phyloP scores from a whole-genome alignment of 2,888 invertebrate species.

The Cheilosia soror region DNA sequence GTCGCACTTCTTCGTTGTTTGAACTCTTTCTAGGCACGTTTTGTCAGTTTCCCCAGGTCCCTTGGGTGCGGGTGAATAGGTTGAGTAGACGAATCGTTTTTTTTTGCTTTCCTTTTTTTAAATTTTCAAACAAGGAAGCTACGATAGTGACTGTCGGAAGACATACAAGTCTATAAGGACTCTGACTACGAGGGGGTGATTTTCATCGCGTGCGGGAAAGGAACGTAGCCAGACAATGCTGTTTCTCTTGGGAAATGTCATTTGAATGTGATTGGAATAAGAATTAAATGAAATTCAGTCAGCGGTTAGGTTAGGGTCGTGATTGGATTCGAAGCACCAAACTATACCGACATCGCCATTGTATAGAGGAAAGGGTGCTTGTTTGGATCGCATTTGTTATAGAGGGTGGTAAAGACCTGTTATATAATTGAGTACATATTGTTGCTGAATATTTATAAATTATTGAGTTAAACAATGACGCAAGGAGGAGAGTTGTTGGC shows the following conservation, averaged over 20 bases:
- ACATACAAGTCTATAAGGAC: slow-evolving; percentile 30
- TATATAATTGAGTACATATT: slow-evolving; percentile 76
- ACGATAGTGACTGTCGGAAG: slow-evolving; percentile 45
- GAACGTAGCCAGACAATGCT: slow-evolving; percentile 12
- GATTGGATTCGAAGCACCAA: slow-evolving; percentile 46
- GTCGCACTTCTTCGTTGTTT: slow-evolving; percentile 63
- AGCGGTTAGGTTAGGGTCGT: slow-evolving; percentile 61
- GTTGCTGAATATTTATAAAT: slow-evolving; percentile 68
- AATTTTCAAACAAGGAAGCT: slow-evolving; percentile 24
- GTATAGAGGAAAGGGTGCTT: slow-evolving; percentile 31
- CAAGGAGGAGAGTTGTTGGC: background rate
- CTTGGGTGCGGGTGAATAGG: slow-evolving; percentile 54
- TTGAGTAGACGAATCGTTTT: slow-evolving; percentile 38
- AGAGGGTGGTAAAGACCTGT: slow-evolving; percentile 64
- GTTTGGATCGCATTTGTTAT: slow-evolving; percentile 18
- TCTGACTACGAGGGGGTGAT: slow-evolving; percentile 1
- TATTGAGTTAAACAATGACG: slow-evolving; percentile 43
- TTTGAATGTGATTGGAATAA: slow-evolving; percentile 77
- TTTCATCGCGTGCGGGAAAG: slow-evolving; percentile 61
- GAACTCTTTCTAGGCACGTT: slow-evolving; percentile 29
- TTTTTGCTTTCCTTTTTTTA: background rate
- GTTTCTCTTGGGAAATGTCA: slow-evolving; percentile 76
- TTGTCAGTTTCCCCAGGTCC: slow-evolving; percentile 41
- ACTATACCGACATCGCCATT: background rate
- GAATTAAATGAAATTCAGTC: slow-evolving; percentile 55